These are phyloP conservation scores for Erythrocercus mccallii DNA, from an alignment of 2,113 vertebrate species.

Conservation along the genomic window DNA sequence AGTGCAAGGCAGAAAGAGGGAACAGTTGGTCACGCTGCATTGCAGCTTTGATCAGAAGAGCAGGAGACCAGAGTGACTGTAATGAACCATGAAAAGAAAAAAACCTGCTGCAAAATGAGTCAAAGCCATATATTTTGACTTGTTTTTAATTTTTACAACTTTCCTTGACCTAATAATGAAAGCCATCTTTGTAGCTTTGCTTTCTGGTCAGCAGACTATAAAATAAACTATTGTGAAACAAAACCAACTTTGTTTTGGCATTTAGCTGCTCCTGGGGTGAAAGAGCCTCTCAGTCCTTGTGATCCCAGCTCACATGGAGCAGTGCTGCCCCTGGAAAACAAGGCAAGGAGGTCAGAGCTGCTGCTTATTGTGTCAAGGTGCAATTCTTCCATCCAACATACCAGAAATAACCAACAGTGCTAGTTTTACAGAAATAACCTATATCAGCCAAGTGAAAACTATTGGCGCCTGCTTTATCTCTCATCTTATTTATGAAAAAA, in stretches of 20 bases:
- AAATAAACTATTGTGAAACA: not conserved
- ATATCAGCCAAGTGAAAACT: not conserved
- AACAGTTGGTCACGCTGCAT: not conserved
- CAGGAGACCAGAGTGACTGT: not conserved
- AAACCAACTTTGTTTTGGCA: not conserved
- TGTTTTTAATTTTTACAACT: not conserved
- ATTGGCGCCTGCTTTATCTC: not conserved
- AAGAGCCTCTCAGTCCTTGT: not conserved
- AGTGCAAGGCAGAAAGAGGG: not conserved
- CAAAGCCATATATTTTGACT: not conserved
- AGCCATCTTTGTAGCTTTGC: not conserved
- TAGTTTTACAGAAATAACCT: not conserved
- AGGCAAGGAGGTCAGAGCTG: not conserved
- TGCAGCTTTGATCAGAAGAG: not conserved
- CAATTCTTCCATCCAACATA: not conserved
- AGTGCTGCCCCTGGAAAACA: not conserved
- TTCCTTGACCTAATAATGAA: not conserved
- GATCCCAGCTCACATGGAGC: not conserved
- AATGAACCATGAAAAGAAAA: not conserved
- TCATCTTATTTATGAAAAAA: not conserved
- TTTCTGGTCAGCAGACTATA: not conserved
- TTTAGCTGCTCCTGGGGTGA: not conserved
- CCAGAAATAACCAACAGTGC: not conserved
- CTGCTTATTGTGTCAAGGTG: not conserved
- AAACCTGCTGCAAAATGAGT: not conserved